These are phyloP conservation scores for Pantelozetes paolii DNA, from an alignment of 2,888 invertebrate species.

Conservation along the genomic window DNA sequence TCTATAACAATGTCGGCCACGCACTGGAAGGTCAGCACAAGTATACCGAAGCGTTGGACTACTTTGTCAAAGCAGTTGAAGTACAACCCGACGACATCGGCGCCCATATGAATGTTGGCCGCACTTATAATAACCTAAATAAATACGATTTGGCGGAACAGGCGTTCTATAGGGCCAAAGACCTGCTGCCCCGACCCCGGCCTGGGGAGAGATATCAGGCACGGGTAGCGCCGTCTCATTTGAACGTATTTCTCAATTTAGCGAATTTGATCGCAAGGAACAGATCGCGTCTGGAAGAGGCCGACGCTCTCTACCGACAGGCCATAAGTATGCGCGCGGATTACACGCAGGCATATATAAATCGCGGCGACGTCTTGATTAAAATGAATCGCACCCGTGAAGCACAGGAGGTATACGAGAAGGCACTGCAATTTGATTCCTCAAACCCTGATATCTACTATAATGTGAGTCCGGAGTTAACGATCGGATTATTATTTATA, in stretches of 20 bases:
- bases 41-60: conserved; percentile 72
- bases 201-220: conserved; percentile 93
- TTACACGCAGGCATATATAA: conserved; percentile 93
- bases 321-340: conserved; percentile 96
- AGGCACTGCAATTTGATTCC: conserved; percentile 84
- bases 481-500: conserved; percentile 3
- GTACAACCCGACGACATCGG: conserved; percentile 68
- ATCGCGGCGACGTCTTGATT: conserved; percentile 90
- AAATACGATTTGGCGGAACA: conserved; percentile 83
- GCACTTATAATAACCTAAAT: conserved; percentile 87
- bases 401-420: conserved; percentile 88
- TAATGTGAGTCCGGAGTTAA: conserved; percentile 64
- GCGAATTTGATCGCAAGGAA: conserved; percentile 92
- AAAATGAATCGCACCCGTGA: conserved; percentile 89
- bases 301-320: conserved; percentile 84
- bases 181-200: conserved; percentile 80
- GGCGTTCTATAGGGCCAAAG: conserved; percentile 84
- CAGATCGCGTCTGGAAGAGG: conserved; percentile 83
- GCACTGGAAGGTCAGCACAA: conserved; percentile 74
- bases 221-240: conserved; percentile 87
- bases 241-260: conserved; percentile 90
- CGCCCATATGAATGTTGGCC: conserved; percentile 89
- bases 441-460: conserved; percentile 92
- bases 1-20: conserved; percentile 96
- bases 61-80: conserved; percentile 83